A percentile compares a stretch with the other conserved stretches of the same genome.
These are phyloP conservation scores for Lepus europaeus DNA, from an alignment of 2,113 vertebrate species.

Conservation along the genomic window DNA sequence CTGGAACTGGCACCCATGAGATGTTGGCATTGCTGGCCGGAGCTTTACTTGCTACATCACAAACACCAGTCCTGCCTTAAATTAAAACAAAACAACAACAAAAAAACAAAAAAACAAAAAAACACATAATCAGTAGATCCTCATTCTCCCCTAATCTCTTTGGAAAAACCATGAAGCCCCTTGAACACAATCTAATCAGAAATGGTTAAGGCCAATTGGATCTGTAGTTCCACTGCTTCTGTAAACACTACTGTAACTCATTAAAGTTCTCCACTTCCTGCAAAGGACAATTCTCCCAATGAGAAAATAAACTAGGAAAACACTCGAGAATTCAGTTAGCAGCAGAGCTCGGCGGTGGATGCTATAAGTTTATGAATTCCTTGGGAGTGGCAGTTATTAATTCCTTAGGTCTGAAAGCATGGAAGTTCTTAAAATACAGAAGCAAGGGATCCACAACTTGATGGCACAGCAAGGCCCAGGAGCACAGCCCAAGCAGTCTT, in stretches of 20 bases:
- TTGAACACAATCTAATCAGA: neutral
- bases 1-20: no score
- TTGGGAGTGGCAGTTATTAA: neutral
- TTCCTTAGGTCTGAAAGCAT: neutral
- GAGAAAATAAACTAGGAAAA: neutral
- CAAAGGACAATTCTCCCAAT: neutral
- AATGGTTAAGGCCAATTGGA: neutral
- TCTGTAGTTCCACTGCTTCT: neutral
- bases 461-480: neutral
- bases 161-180: neutral
- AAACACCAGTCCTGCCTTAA: no score
- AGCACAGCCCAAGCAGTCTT: neutral
- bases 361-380: neutral
- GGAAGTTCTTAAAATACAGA: neutral
- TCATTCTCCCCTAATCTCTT: neutral
- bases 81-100: no score
- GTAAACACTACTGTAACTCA: neutral
- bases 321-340: neutral
- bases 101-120: no score
- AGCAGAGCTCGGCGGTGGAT: neutral
- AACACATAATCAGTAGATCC: neutral
- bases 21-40: no score
- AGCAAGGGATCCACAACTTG: neutral
- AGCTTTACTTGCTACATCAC: no score
- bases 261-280: neutral